Base-by-base conservation (phyloP, 2,888 invertebrate genomes). In the Keiferia lycopersicella region DNA sequence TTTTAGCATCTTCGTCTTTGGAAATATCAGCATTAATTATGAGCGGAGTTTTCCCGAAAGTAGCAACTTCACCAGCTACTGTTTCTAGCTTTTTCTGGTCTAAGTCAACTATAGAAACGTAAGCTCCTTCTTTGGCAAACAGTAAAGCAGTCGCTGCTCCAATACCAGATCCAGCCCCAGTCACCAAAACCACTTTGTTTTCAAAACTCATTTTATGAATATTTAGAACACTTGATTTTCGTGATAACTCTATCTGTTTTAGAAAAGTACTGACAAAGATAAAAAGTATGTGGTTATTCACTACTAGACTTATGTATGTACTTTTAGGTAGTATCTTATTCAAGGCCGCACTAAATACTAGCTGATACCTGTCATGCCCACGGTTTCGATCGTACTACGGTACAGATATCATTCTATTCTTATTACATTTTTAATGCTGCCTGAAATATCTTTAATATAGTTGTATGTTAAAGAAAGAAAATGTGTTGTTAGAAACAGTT, bases 121-220 rank as follows among this genome's bases (percentile, higher is more conserved):
- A 80, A 0, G 94, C 95, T 0, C 94, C 94, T 58, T 93, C 83
- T 71, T 92, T 90, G 0, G 94, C 92, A 69, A 96, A 94, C 51
- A 93, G 86, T 0, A 93, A 69, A 0, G 95, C 94, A 0, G 94
- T 92, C 0, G 93, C 93, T 0, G 93, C 93, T 1, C 95, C 95
- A 53, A 95, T 95, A 0, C 95, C 95, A 4, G 94, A 94, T 75
- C 94, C 94, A 0, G 94, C 94, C 8, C 95, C 94, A 1, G 92
- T 92, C 30, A 93, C 83, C 18, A 93, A 75, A 1, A 92, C 82
- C 0, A 92, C 89, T 83, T 93, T 93, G 16, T 86, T 86, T 45
- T 62, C 53, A 26, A 73, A 71, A 63, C 67, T 71, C 70, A 70
- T 71, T 60, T 58, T 65, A 14, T 18, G 18, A 18, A 20, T 50